Base-by-base conservation (phyloP, 2,113 vertebrate species). In the Semnornis frantzii region DNA sequence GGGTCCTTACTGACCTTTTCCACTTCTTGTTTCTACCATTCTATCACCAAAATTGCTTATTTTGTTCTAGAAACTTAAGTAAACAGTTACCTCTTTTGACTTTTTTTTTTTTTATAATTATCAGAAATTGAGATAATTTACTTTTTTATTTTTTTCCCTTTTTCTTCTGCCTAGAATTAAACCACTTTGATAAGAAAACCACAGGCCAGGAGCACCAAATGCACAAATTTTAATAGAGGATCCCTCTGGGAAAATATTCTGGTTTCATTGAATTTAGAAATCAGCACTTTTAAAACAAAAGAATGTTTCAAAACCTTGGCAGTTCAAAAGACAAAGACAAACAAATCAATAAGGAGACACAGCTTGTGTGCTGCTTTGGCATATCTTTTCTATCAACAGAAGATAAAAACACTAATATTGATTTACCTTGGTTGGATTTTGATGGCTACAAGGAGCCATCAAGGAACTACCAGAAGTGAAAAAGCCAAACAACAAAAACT, bases 331-430 rank as follows among this genome's bases (percentile, higher is more conserved):
- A 77, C 44, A 92, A 89, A 75, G 17, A 75, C 12, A 83, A 86
- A 83, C 14, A 85, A 74, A 95, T 95, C 91, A 79, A 94, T 96
- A 82, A 78, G 50, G 52, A 85, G 46, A 58, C 37, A 81, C 52
- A 74, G 50, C 52, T 79, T 86, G 34, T 46, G 33, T 69, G 70
- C 63, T 91, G 34, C 54, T 94, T 76, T 59, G 28, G 48, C 90
- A 55, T 69, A 87, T 46, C 30, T 85, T 90, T 93, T 96, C 75
- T 81, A 57, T 28, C 55, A 89, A 34, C 9, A 87, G 52, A 55
- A 71, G 30, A 90, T 59, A 81, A 75, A 96, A 94, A 93, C 89
- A 31, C 31, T 89, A 89, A 91, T 87, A 94, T 91, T 85, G 90
- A 92, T 96, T 95, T 93, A 74, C 25, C 6, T 34, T 87, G 4